Conservation (phyloP, 2,888 invertebrate genomes). For the Coenonympha arcania region DNA sequence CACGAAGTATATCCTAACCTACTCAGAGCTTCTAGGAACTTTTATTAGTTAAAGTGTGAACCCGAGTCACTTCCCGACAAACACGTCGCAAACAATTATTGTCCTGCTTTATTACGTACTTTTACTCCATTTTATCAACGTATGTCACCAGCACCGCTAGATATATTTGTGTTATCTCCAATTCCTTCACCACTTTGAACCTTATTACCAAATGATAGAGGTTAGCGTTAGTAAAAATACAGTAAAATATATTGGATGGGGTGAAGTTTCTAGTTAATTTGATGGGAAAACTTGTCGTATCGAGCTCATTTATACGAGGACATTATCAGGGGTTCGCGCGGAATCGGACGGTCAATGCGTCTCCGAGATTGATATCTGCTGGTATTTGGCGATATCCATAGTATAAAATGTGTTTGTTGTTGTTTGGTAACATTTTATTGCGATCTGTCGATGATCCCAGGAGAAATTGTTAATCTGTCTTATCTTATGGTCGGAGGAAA, state of each 20-base stretch:
- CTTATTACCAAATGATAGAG: constrained; percentile 28
- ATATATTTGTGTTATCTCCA: constrained; percentile 5
- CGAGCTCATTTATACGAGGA: constrained; percentile 58
- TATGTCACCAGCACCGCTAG: constrained; percentile 53
- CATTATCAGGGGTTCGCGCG: constrained; percentile 55
- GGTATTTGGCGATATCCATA: constrained; percentile 34
- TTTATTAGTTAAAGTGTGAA: constrained; percentile 16
- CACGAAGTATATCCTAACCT: too few species aligned
- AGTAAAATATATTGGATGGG: constrained; percentile 23
- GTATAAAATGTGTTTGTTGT: constrained; percentile 36
- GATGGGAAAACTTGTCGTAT: constrained; percentile 65
- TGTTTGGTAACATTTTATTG: constrained; percentile 38
- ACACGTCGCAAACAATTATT: constrained; percentile 64
- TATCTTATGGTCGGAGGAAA: constrained; percentile 31
- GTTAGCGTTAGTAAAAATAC: constrained; percentile 7
- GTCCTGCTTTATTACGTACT: constrained; percentile 66
- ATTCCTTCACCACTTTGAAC: constrained; percentile 29
- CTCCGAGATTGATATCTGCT: constrained; percentile 47
- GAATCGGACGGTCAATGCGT: constrained; percentile 39
- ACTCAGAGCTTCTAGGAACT: too few species aligned
- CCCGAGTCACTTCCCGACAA: constrained; percentile 18
- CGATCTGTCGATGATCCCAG: constrained; percentile 27
- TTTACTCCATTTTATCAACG: constrained; percentile 62
- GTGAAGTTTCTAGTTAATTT: constrained; percentile 61
- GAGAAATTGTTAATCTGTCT: constrained; percentile 36